Base-by-base conservation (phyloP, 2,113 vertebrate genomes). In the Hyperopisus bebe region DNA sequence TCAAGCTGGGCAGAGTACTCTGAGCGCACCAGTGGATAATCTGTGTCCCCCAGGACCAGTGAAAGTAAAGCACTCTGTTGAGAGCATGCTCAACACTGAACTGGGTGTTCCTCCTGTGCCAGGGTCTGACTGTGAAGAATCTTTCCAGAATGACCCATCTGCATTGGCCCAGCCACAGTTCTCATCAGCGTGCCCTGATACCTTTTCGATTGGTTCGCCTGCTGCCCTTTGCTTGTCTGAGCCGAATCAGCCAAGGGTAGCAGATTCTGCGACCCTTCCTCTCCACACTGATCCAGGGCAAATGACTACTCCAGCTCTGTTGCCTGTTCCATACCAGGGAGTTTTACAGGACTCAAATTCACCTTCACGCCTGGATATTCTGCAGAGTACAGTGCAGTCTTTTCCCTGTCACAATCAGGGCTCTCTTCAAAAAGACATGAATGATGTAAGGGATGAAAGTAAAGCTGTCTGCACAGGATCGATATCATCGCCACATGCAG, bases 51-150 rank as follows among this genome's bases (percentile, higher is more conserved):
- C 85, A 44, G 77, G 66, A 27, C 47, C 70, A 11, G 88, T 80
- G 46, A 91, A 50, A 24, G 84, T 91, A 11, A 88, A 93, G 24
- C 48, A 91, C 51, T 91, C 93, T 2, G 19, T 94, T 19, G 92
- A 95, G 87, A 92, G 88, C 89, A 94, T 94, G 46, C 39, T 93
- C 42, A 92, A 91, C 35, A 70, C 90, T 51, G 87, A 91, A 19
- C 87, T 87, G 55, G 66, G 44, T 53, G 88, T 88, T 5, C 10
- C 88, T 44, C 88, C 87, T 3, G 15, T 89, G 1, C 91, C 91
- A 53, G 62, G 55, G 5, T 62, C 90, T 17, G 91, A 86, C 48
- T 91, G 90, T 21, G 89, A 89, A 44, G 27, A 62, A 48, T 35
- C 21, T 47, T 58, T 88, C 7, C 91, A 93, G 89, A 24, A 66